Evolutionary conservation across 1,140 invertebrate species (phyloP).

Genomic region (Drosophila insularis): DNA sequence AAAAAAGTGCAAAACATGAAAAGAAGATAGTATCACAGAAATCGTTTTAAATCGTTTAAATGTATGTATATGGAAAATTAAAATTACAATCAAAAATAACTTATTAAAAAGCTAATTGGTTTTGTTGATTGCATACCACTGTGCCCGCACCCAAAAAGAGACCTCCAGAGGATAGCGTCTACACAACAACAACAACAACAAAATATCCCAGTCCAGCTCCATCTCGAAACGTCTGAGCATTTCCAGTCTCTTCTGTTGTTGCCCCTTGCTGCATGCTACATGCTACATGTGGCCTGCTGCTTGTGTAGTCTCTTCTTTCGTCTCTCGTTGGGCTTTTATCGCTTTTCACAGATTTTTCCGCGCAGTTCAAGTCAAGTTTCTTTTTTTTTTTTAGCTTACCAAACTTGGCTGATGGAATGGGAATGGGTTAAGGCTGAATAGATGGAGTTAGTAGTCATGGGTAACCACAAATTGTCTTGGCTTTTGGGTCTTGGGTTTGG

Average conservation of each 20-base stretch:
- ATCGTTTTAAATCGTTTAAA: too few relatives aligned
- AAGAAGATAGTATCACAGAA: too few relatives aligned
- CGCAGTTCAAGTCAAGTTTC: slow-evolving; percentile 45
- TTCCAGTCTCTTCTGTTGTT: slow-evolving; percentile 27
- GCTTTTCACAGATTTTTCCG: slow-evolving; percentile 78
- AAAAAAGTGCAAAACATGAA: too few relatives aligned
- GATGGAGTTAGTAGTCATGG: slow-evolving; percentile 5
- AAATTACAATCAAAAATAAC: too few relatives aligned
- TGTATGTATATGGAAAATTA: too few relatives aligned
- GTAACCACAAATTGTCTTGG: slow-evolving; percentile 36
- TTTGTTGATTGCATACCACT: neutral
- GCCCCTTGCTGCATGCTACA: slow-evolving; percentile 1
- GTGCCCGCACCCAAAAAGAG: slow-evolving; percentile 5
- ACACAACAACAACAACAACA: slow-evolving; percentile 29
- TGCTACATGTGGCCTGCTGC: neutral
- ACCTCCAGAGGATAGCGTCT: slow-evolving; percentile 10
- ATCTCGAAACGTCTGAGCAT: slow-evolving; percentile 10
- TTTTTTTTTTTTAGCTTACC: neutral
- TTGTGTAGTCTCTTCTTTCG: slow-evolving; percentile 15
- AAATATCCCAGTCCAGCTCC: slow-evolving; percentile 33
- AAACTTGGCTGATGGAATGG: neutral
- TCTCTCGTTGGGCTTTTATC: slow-evolving; percentile 58
- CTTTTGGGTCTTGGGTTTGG: slow-evolving; percentile 31
- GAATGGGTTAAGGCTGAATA: neutral
- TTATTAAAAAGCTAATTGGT: too few relatives aligned